Evolutionary conservation across 2,113 vertebrate species (phyloP), one percentile per base, ranked within the genome.

Genomic region (Forbesichthys agassizii): DNA sequence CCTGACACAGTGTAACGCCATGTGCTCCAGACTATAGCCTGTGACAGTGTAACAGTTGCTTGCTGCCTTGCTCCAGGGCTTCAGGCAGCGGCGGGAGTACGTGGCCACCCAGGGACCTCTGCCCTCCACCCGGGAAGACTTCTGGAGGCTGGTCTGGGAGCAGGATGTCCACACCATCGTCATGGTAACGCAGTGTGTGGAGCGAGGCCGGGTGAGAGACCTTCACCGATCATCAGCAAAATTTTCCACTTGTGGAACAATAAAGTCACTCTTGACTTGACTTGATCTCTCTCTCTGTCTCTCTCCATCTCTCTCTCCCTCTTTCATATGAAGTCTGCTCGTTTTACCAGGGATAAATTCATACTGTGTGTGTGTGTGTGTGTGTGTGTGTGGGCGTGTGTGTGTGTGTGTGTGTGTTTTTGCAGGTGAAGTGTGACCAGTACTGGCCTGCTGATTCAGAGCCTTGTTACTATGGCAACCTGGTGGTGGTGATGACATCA

Each of bases 121-220:
- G 71, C 97, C 97, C 53, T 96, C 95, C 74, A 99, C 97, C 57
- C 99, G 98, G 80, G 97, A 99, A 66, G 97, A 99, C 78, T 99
- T 99, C 92, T 99, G 97, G 97, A 93, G 96, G 79, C 99, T 98
- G 97, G 94, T 93, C 61, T 99, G 96, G 97, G 97, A 98, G 78
- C 97, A 99, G 61, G 94, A 96, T 5, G 94, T 96, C 72, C 92
- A 96, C 87, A 98, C 96, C 78, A 85, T 98, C 3, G 95, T 99
- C 87, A 99, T 99, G 97, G 96, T 99, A 88, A 99, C 97, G 13
- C 97, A 99, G 85, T 99, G 97, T 71, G 88, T 97, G 18, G 97
- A 99, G 85, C 98, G 97, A 67, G 97, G 97, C 73, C 93, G 97
- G 86, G 97, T 99, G 64, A 95, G 96, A 58, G 7, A 0, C 59